phyloP scores from a whole-genome alignment of 2,113 vertebrate species.

The Forbesichthys papilliferus region DNA sequence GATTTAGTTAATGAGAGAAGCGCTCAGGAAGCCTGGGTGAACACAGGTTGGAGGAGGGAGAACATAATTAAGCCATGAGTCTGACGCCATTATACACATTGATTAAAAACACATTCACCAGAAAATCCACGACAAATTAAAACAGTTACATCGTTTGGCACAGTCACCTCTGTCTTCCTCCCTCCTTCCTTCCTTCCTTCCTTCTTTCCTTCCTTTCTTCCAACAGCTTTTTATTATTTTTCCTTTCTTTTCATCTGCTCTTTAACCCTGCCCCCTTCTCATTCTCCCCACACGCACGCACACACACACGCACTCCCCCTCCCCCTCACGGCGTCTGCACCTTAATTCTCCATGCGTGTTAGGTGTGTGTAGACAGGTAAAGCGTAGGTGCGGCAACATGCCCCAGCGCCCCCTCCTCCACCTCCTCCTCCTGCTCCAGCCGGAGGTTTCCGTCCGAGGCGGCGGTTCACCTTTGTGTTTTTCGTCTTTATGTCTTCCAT shows the following conservation, averaged over 20 bases:
- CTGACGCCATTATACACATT: slow-evolving; percentile 68
- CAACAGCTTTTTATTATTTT: not conserved
- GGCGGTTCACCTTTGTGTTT: slow-evolving; percentile 54
- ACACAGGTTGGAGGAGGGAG: slow-evolving; percentile 71
- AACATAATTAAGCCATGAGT: slow-evolving; percentile 74
- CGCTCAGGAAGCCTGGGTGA: slow-evolving; percentile 55
- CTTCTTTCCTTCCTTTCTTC: not conserved
- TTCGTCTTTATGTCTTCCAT: slow-evolving; percentile 69
- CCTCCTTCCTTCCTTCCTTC: not conserved
- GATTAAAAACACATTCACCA: slow-evolving; percentile 77
- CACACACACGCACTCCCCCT: not conserved
- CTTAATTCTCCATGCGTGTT: slow-evolving; percentile 53
- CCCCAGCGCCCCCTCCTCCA: slow-evolving; percentile 22
- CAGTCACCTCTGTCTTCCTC: slow-evolving; percentile 40
- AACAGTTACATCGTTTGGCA: slow-evolving; percentile 57
- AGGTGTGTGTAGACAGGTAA: slow-evolving; percentile 31
- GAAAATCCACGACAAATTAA: slow-evolving; percentile 73
- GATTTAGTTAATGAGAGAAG: slow-evolving; percentile 75
- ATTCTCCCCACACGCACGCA: slow-evolving; percentile 1
- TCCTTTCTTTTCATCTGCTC: not conserved
- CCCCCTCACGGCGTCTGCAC: slow-evolving; percentile 41
- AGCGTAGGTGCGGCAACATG: slow-evolving; percentile 11
- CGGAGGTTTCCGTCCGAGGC: slow-evolving; percentile 37
- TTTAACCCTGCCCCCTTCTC: slow-evolving; percentile 10
- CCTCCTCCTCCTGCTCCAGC: not conserved